Base-by-base conservation (phyloP, 1,140 invertebrate genomes). In the Drosophila melanica region DNA sequence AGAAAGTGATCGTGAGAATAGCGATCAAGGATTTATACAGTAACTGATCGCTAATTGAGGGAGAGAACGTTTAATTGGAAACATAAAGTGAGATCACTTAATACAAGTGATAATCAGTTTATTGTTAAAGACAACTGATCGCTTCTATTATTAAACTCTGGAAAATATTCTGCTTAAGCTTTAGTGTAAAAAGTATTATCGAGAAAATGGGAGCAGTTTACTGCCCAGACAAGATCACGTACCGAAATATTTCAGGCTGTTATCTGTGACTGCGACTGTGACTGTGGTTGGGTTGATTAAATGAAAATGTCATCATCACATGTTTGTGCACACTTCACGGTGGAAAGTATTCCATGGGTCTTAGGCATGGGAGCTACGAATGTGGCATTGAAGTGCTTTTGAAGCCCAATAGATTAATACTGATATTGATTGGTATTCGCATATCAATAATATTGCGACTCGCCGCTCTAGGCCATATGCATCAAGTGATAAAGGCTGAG, bases 301-400 rank as follows among this genome's bases (percentile, higher is more conserved):
- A 51, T 53, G 8, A n/a, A 42, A 63, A 71, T 62, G 23, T 54
- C 62, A 71, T 57, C 65, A 77, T 55, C 77, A 71, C 62, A 66
- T 58, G 66, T 55, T 64, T 54, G 57, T 67, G 62, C 41, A 35
- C 64, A 77, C 53, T 58, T 74, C 59, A 64, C 6, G 6, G 54
- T 62, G 59, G 33, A 57, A 65, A 64, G 18, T 45, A 72, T 62
- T 45, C 47, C n/a, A 39, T 42, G n/a, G n/a, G 77, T 44, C 54
- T 76, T 69, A 53, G 37, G 3, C 14, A 53, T 9, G 12, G 18
- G 16, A 41, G 39, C 16, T 44, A 39, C 60, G 41, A 48, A 44
- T 57, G 45, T 11, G 10, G 42, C 30, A 72, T 48, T 79, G 41
- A 76, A 76, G 76, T 84, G 73, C n/a, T 62, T 45, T 30, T 58